A percentile compares a stretch with the other conserved stretches of the same genome.
Evolutionary conservation across 2,888 invertebrate species (phyloP).

Genomic region (Adineta ricciae): DNA sequence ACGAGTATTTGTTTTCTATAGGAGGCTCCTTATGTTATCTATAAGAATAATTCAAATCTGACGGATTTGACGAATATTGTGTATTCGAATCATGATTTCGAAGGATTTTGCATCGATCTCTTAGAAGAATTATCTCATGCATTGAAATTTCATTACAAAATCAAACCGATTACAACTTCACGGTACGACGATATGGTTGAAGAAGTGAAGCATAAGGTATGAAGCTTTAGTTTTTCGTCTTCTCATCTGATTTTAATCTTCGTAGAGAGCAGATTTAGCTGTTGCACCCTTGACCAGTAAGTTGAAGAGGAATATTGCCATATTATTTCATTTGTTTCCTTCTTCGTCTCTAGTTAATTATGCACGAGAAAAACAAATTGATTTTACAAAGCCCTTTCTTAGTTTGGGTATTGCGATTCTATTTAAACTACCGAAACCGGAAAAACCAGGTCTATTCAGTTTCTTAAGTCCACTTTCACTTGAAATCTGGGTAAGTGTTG

Average conservation of each 20-base stretch:
- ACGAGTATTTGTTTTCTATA: slow-evolving; percentile 46
- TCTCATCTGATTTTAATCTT: not conserved
- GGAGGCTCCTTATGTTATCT: slow-evolving; percentile 79
- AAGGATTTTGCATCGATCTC: slow-evolving; percentile 69
- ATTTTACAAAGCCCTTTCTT: slow-evolving; percentile 96
- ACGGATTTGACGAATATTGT: slow-evolving; percentile 46
- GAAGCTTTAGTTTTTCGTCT: slow-evolving; percentile 14
- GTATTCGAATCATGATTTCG: slow-evolving; percentile 63
- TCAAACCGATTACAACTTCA: slow-evolving; percentile 58
- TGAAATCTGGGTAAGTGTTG: slow-evolving; percentile 43
- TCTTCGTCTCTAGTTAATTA: slow-evolving; percentile 62
- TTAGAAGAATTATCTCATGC: slow-evolving; percentile 66
- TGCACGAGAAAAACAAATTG: slow-evolving; percentile 82
- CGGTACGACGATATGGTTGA: slow-evolving; percentile 55
- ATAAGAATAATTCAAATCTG: slow-evolving; percentile 61
- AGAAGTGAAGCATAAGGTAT: slow-evolving; percentile 50
- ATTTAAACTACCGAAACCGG: slow-evolving; percentile 77
- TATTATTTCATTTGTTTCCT: too few species aligned
- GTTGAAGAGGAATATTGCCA: not conserved
- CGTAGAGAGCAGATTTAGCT: slow-evolving; percentile 82
- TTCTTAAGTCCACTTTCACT: slow-evolving; percentile 90
- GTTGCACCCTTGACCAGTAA: slow-evolving; percentile 82
- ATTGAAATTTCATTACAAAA: slow-evolving; percentile 70
- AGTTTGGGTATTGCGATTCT: slow-evolving; percentile 89
- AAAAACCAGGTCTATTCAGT: slow-evolving; percentile 69